These are phyloP conservation scores for Drosophila limbata DNA, from an alignment of 2,888 invertebrate genomes.

Conservation along the genomic window DNA sequence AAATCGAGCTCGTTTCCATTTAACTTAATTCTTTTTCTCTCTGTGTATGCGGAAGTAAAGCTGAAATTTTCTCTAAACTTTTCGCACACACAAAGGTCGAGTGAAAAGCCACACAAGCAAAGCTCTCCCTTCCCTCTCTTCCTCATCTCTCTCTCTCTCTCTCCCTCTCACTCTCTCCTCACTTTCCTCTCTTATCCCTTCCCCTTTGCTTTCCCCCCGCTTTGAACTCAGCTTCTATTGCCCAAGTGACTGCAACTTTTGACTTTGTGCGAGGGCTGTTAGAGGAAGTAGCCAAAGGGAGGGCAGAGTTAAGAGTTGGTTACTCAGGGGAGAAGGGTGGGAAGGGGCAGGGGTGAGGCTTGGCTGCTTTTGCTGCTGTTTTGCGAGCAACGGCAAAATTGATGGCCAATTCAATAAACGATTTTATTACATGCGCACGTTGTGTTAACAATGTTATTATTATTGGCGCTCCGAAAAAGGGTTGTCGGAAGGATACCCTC, in stretches of 20 bases:
- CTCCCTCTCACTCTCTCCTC: neutral
- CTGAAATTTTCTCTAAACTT: constrained; percentile 56
- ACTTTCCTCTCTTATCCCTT: neutral
- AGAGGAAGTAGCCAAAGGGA: neutral
- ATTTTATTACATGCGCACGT: constrained; percentile 82
- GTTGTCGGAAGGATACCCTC: constrained; percentile 19
- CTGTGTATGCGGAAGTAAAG: neutral
- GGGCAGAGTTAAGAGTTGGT: neutral
- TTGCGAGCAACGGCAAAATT: constrained; percentile 73
- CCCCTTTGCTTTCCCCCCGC: neutral
- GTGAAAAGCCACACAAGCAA: constrained; percentile 15
- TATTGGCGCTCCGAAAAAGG: constrained; percentile 68
- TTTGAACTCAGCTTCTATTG: constrained; percentile 6
- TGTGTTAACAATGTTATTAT: constrained; percentile 83
- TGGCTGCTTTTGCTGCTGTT: constrained; percentile 67
- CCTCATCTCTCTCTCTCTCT: neutral
- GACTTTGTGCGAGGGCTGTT: constrained; percentile 56
- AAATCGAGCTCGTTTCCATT: too few relatives aligned
- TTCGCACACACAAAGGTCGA: constrained; percentile 54
- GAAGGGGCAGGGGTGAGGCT: neutral
- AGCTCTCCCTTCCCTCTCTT: constrained; percentile 2
- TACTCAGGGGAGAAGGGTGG: neutral
- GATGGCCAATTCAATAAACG: constrained; percentile 84
- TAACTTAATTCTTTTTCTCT: too few relatives aligned
- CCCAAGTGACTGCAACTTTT: constrained; percentile 71